These are phyloP conservation scores for Hirundichthys speculiger DNA, from an alignment of 2,113 vertebrate genomes.

Conservation along the genomic window DNA sequence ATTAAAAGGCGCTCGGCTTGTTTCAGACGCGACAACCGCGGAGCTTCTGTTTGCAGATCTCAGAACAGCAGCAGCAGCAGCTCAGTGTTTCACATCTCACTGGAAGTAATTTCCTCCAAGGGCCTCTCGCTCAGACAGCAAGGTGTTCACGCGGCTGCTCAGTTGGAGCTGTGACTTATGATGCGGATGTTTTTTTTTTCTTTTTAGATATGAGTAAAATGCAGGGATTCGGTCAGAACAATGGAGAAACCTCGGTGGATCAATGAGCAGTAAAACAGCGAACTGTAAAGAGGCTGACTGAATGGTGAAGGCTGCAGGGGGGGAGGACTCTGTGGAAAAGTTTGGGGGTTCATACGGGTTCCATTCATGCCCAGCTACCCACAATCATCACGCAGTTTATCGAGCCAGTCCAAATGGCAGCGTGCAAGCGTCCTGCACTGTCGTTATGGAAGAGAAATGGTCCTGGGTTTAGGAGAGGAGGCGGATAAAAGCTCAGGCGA, in stretches of 20 bases:
- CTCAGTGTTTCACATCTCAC: neutral
- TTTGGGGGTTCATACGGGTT: constrained; percentile 25
- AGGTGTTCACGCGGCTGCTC: too few species aligned
- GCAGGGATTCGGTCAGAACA: too few species aligned
- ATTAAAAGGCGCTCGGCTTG: neutral
- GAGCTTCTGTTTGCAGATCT: neutral
- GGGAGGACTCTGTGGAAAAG: constrained; percentile 1
- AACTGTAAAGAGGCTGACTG: too few species aligned
- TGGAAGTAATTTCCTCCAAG: too few species aligned
- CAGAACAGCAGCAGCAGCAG: too few species aligned
- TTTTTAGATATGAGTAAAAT: too few species aligned
- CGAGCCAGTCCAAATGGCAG: constrained; percentile 48
- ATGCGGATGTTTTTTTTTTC: too few species aligned
- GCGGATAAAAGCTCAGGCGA: constrained; percentile 14
- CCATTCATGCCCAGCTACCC: constrained; percentile 50
- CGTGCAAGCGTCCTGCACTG: constrained; percentile 46
- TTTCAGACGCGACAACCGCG: neutral
- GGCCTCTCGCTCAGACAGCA: too few species aligned
- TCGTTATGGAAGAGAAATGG: constrained; percentile 55
- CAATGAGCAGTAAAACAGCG: too few species aligned
- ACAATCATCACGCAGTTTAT: constrained; percentile 61
- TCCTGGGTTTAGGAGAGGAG: constrained; percentile 17
- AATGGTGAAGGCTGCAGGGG: neutral
- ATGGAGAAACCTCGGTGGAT: too few species aligned
- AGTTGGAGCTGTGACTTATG: too few species aligned